A percentile compares a stretch with the other conserved stretches of the same genome.
Evolutionary conservation across 2,797 vertebrate genomes (phyloP).

Genomic region (Enteromius trimaculatus): DNA sequence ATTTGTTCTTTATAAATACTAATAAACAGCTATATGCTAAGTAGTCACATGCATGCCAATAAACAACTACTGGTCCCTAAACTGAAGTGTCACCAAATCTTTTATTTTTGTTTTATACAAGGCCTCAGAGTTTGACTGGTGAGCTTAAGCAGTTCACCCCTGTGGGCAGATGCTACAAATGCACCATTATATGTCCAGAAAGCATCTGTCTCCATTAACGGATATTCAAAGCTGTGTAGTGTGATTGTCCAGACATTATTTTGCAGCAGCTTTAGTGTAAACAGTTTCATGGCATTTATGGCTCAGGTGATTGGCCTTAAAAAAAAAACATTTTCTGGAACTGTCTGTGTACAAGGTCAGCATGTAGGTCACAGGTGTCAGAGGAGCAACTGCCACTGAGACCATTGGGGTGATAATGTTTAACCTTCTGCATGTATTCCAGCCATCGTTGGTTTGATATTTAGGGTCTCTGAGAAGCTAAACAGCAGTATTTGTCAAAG

Average conservation of each 20-base stretch:
- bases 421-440: background rate
- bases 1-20: background rate
- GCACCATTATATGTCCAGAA: background rate
- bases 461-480: background rate
- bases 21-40: background rate
- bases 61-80: background rate
- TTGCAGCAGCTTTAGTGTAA: background rate
- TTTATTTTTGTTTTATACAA: background rate
- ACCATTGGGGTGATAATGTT: background rate
- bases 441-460: background rate
- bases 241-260: background rate
- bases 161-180: background rate
- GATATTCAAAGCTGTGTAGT: background rate
- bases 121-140: background rate
- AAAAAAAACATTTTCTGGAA: background rate
- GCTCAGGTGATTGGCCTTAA: background rate
- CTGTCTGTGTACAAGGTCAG: background rate
- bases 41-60: background rate
- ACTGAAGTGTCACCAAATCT: background rate
- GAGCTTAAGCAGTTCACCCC: background rate
- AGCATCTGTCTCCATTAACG: constrained; percentile 8
- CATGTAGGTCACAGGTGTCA: background rate
- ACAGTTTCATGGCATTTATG: background rate
- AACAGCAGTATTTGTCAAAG: background rate
- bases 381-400: background rate